Percentiles rank a stretch among this genome's conserved stretches.
Evolutionary conservation across 2,113 vertebrate genomes (phyloP).

Genomic region (Leucoraja erinaceus): DNA sequence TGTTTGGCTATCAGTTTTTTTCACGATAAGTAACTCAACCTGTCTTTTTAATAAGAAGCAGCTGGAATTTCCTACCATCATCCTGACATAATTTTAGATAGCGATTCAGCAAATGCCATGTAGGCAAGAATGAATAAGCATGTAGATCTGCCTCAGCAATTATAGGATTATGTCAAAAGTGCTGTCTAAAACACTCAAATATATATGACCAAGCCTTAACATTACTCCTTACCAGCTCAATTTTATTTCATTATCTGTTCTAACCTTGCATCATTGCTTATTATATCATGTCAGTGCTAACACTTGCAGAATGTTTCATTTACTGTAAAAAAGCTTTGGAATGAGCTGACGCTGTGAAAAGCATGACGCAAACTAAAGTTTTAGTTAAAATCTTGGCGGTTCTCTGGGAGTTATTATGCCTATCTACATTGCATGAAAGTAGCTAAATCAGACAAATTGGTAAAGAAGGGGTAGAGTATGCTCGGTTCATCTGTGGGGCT

Average conservation of each 20-base stretch:
- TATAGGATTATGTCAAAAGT: background rate
- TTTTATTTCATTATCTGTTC: background rate
- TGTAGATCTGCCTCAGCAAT: background rate
- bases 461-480: no score
- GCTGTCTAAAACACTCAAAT: background rate
- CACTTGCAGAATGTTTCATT: no score
- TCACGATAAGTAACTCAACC: background rate
- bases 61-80: background rate
- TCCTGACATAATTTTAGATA: background rate
- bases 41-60: background rate
- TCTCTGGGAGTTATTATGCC: no score
- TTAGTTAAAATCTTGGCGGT: no score
- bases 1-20: background rate
- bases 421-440: no score
- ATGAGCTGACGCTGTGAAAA: no score
- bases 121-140: background rate
- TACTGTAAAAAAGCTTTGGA: no score
- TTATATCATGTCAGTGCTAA: no score
- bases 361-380: no score
- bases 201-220: background rate
- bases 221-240: background rate
- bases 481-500: no score
- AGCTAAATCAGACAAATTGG: no score
- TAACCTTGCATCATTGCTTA: no score
- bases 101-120: background rate